phyloP scores from a whole-genome alignment of 2,888 invertebrate genomes.

The Pachycephus smyrnensis region DNA sequence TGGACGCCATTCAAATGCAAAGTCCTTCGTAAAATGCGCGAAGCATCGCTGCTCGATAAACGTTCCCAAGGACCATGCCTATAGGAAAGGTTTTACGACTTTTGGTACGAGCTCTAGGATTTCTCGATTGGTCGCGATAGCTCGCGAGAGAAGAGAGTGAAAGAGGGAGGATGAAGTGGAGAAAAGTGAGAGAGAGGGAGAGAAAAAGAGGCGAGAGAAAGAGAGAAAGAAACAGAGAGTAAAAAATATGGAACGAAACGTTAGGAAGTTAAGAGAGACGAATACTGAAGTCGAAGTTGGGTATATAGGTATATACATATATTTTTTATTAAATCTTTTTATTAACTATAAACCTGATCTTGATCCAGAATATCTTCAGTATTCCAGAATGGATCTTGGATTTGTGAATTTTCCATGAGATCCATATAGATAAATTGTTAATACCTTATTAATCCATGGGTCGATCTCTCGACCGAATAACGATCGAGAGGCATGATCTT shows the following conservation, averaged over 20 bases:
- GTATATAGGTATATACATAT: constrained; percentile 6
- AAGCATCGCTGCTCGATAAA: constrained; percentile 33
- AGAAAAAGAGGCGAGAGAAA: no score
- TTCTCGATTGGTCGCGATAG: background rate
- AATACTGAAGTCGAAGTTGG: background rate
- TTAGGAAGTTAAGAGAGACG: background rate
- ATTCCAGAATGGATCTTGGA: background rate
- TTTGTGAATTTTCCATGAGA: background rate
- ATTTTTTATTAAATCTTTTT: background rate
- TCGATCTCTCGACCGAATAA: background rate
- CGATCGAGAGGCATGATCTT: background rate
- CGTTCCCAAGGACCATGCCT: constrained; percentile 24
- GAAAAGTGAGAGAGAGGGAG: background rate
- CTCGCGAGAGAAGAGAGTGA: background rate
- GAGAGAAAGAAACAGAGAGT: constrained; percentile 8
- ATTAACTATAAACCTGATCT: background rate
- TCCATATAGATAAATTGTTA: background rate
- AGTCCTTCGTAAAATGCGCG: constrained; percentile 37
- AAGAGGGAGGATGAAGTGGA: background rate
- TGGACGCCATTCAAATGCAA: constrained; percentile 38
- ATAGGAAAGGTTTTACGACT: constrained; percentile 33
- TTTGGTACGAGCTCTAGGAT: constrained; percentile 24
- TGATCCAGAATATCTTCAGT: background rate
- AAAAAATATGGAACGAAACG: background rate
- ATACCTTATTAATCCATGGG: background rate